Base-by-base conservation (phyloP, 2,888 invertebrate species). In the Pachycephus smyrnensis region DNA sequence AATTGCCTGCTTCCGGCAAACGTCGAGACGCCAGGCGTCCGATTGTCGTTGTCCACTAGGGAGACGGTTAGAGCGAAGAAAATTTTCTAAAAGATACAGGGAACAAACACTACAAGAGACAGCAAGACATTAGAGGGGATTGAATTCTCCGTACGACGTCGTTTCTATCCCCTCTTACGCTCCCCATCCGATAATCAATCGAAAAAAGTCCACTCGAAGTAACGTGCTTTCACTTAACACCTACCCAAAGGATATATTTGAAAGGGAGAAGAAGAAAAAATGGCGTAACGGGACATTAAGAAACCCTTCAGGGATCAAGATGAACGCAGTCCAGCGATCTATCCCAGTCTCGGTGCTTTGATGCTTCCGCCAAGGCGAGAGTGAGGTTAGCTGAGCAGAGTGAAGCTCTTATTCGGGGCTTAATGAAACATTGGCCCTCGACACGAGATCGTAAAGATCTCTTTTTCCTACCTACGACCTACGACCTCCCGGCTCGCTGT, bases 341-440 rank as follows among this genome's bases (percentile, higher is more conserved):
- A n/a, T n/a, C 69, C 69, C 69, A 31, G 32, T 32, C 71, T 32
- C 71, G 31, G 71, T 32, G 71, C 71, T 71, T 71, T 55, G 23
- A 55, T 55, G 55, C 55, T 55, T 55, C 23, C 55, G 71, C 71
- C 31, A 12, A 71, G 71, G 71, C 71, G 71, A 71, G 71, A 71
- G 71, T 15, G 32, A 71, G 71, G 71, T 71, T 30, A 71, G 31
- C 32, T 12, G 31, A 32, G 12, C 71, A 32, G 74, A 31, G 15
- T n/a, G 68, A n/a, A 79, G 73, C 69, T 77, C 73, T 73, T 55
- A 69, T 79, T 76, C 40, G 77, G 33, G 69, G 55, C 75, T 77
- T 80, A 80, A 82, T 82, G 82, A 80, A 78, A 82, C 79, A 79
- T 74, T 77, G 82, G 80, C 78, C 80, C 75, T 76, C 78, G 73